Evolutionary conservation across 2,888 invertebrate genomes (phyloP).

Genomic region (Agelastica alni): DNA sequence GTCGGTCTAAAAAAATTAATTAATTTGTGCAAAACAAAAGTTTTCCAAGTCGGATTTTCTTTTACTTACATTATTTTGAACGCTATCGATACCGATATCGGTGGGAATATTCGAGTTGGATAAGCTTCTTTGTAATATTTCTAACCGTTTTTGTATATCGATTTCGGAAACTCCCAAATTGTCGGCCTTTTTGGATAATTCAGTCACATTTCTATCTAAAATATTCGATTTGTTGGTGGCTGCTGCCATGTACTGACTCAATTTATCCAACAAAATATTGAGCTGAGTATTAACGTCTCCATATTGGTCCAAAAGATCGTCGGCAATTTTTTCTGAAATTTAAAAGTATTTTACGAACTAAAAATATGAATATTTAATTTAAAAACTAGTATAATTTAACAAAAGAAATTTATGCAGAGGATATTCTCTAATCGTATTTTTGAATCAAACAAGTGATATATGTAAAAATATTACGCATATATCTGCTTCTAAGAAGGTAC

Average conservation of each 20-base stretch:
- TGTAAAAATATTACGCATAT: background rate
- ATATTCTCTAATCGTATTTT: too few relatives aligned
- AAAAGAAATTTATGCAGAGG: too few relatives aligned
- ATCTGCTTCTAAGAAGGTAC: too few relatives aligned
- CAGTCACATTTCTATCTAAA: background rate
- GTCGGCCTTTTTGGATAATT: conserved; percentile 5
- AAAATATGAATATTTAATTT: too few relatives aligned
- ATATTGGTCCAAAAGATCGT: conserved; percentile 23
- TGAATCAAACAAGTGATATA: too few relatives aligned
- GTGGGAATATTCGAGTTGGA: background rate
- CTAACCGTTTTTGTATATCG: too few relatives aligned
- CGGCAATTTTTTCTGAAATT: conserved; percentile 15
- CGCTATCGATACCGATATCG: background rate
- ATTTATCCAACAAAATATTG: conserved; percentile 10
- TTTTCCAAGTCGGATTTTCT: background rate
- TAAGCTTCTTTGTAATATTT: conserved; percentile 3
- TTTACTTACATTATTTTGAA: conserved; percentile 5
- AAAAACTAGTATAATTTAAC: too few relatives aligned
- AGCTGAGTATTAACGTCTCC: conserved; percentile 14
- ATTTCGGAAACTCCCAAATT: too few relatives aligned
- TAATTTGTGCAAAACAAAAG: background rate
- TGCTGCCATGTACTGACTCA: conserved; percentile 2
- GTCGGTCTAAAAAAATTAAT: conserved; percentile 5
- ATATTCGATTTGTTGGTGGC: background rate
- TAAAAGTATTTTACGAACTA: background rate